Percentiles rank a stretch among this genome's conserved stretches.
phyloP scores from a whole-genome alignment of 2,797 vertebrate species.

The Peromyscus aztecus region DNA sequence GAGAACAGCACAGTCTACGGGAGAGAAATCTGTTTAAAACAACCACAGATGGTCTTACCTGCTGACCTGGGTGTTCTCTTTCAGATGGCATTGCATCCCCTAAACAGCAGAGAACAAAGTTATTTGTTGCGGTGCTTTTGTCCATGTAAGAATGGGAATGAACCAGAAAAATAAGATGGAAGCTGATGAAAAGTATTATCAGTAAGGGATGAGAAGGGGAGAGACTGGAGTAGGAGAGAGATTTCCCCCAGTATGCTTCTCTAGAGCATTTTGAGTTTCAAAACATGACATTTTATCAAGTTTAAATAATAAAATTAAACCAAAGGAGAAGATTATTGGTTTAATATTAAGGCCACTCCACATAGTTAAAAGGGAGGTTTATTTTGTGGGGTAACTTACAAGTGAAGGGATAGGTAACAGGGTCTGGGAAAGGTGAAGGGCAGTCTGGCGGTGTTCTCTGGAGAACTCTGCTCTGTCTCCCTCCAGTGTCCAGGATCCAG shows the following conservation, averaged over 20 bases:
- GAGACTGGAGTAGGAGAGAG: not conserved
- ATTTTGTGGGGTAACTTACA: too few relatives aligned
- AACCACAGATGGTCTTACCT: not conserved
- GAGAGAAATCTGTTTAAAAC: slow-evolving; percentile 38
- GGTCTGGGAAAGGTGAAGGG: too few relatives aligned
- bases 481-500: too few relatives aligned
- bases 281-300: not conserved
- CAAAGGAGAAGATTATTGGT: not conserved
- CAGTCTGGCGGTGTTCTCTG: too few relatives aligned
- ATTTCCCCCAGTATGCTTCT: not conserved
- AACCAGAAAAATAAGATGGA: not conserved
- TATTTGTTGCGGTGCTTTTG: not conserved
- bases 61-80: not conserved
- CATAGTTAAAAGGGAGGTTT: too few relatives aligned
- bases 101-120: not conserved
- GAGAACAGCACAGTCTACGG: not conserved
- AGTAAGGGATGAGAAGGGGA: not conserved
- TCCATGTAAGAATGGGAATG: not conserved
- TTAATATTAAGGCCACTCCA: too few relatives aligned
- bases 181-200: not conserved
- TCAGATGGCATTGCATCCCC: not conserved
- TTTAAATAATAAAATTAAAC: slow-evolving; percentile 41
- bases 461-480: too few relatives aligned
- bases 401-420: too few relatives aligned
- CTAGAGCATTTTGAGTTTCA: not conserved